phyloP scores from a whole-genome alignment of 2,888 invertebrate genomes.

The Notodonta ziczac region DNA sequence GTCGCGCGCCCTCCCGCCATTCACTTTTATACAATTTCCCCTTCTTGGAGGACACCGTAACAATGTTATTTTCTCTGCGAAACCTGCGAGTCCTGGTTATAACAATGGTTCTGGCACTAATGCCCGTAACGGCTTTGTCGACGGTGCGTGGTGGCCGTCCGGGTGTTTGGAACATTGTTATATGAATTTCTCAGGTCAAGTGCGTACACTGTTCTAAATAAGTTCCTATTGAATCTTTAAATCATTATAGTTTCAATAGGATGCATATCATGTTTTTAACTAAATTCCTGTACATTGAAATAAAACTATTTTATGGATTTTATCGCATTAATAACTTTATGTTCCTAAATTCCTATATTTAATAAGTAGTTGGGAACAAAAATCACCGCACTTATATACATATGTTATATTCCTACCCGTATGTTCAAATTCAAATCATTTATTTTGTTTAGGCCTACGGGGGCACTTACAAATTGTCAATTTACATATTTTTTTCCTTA shows the following conservation, averaged over 20 bases:
- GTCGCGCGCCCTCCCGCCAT: constrained; percentile 62
- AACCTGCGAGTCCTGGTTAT: constrained; percentile 51
- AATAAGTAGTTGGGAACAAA: no score
- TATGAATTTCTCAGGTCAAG: constrained; percentile 43
- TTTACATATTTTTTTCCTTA: no score
- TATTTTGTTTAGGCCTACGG: no score
- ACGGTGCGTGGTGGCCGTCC: constrained; percentile 31
- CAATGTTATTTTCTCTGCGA: constrained; percentile 56
- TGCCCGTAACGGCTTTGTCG: constrained; percentile 50
- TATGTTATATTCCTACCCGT: no score
- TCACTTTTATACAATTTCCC: constrained; percentile 76
- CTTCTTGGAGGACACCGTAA: constrained; percentile 57
- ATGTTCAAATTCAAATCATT: no score
- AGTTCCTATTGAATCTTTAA: constrained; percentile 7
- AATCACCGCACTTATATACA: no score
- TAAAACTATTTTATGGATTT: no score
- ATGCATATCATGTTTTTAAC: no score
- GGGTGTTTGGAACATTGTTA: constrained; percentile 46
- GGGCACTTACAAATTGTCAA: no score
- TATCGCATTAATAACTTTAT: no score
- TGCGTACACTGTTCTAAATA: constrained; percentile 27
- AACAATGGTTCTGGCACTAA: constrained; percentile 36
- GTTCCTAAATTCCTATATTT: no score
- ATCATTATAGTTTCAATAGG: background rate
- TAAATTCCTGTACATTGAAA: no score